Evolutionary conservation across 2,888 invertebrate genomes (phyloP).

Genomic region (Hydroisotoma schaefferi): DNA sequence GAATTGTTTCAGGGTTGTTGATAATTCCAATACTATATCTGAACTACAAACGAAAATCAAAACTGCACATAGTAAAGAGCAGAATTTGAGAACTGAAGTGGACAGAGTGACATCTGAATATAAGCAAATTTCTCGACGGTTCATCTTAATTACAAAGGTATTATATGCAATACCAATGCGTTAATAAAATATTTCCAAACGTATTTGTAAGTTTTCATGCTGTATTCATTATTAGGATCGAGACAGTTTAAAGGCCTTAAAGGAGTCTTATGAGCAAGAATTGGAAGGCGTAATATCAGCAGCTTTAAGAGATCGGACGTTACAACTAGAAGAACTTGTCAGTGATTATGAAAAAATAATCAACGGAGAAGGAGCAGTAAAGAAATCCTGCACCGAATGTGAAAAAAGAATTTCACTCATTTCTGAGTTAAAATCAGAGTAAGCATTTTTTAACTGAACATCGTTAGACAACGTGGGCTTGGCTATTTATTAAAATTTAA

Average conservation of each 20-base stretch:
- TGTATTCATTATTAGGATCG: constrained; percentile 37
- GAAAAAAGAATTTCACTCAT: constrained; percentile 28
- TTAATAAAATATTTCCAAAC: neutral
- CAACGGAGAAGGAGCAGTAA: constrained; percentile 27
- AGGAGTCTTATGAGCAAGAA: constrained; percentile 47
- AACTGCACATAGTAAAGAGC: constrained; percentile 21
- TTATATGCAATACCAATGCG: neutral
- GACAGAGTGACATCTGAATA: constrained; percentile 30
- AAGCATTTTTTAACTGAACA: constrained; percentile 6
- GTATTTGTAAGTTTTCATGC: neutral
- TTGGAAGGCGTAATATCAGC: constrained; percentile 38
- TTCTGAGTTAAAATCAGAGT: constrained; percentile 29
- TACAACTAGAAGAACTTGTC: constrained; percentile 38
- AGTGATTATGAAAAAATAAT: constrained; percentile 40
- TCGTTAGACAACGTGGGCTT: too few species aligned
- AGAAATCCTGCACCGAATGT: constrained; percentile 42
- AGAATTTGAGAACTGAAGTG: constrained; percentile 18
- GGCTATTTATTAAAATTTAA: too few species aligned
- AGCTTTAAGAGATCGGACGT: constrained; percentile 39
- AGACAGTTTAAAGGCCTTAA: constrained; percentile 44
- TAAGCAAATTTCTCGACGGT: constrained; percentile 31
- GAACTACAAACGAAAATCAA: neutral
- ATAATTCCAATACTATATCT: too few species aligned
- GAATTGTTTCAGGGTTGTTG: too few species aligned
- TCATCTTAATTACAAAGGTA: constrained; percentile 41